Evolutionary conservation across 2,888 invertebrate species (phyloP), one percentile per base, ranked within the genome.

Genomic region (Andrena fulva): DNA sequence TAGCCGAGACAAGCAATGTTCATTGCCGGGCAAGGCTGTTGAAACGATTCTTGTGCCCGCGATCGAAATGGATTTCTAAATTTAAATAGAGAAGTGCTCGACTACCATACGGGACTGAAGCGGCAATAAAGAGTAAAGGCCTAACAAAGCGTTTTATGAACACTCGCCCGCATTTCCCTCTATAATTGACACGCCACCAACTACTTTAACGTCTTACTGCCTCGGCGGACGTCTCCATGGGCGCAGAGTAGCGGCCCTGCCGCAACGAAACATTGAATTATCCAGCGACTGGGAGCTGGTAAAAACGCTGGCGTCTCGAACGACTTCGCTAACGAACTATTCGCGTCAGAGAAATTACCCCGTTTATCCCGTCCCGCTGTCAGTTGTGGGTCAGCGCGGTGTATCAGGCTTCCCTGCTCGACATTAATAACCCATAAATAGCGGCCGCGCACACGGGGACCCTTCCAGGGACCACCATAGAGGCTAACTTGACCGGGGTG

Each of bases 351-450:
- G 87, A 74, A 87, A 82, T 74, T 87, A 76, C 77, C 56, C 81
- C 87, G 77, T 80, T 87, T 81, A 81, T 87, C 50, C 84, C 63
- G 70, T 70, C 52, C 29, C 60, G 75, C 80, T 77, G 83, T 84
- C 81, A 79, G 80, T 90, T 90, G 87, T 88, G 85, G 88, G 87
- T 87, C 89, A 89, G 70, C 70, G 70, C 59, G 77, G 80, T 83
- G 83, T 71, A 87, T 85, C 82, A 85, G 79, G 78, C 73, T 85
- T 89, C 82, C 85, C 80, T 56, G 72, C 71, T 59, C 80, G 86
- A 90, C 87, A 86, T 89, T 90, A 89, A 90, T 90, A 87, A 88
- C 86, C 86, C 86, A 88, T 89, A 89, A 90, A 88, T 86, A 87
- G 82, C 68, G 80, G 35, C 56, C 75, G 72, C 35, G 63, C 69